Base-by-base conservation (phyloP, 2,797 vertebrate species). In the Megalops cyprinoides region DNA sequence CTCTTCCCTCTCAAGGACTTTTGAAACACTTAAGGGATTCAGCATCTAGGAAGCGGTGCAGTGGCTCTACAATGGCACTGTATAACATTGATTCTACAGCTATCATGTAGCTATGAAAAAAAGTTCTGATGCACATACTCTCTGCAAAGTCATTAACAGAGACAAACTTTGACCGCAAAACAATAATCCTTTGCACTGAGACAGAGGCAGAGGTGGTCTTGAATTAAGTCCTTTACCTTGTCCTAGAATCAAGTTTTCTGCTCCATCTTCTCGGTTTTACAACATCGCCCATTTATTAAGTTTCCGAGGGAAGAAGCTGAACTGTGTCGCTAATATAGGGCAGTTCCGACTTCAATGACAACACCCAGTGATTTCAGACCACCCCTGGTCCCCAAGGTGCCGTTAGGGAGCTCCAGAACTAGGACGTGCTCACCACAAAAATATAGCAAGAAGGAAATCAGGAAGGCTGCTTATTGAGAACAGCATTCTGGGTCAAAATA, bases 321-420 rank as follows among this genome's bases (percentile, higher is more conserved):
- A 90, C 89, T 89, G 89, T 90, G 88, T 85, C 85, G 80, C 84
- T 89, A 90, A 93, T 93, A 86, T 92, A 92, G 90, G 90, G 82
- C 92, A 88, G 88, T 83, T 86, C 77, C 80, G 85, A 87, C 89
- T 87, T 88, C 81, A 90, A 82, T 79, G 85, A 87, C 84, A 90
- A 85, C 87, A 85, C 81, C 65, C 83, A 82, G 74, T 53, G 39
- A 2, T n/a, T 82, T 74, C 12, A 28, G 79, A 76, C 55, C 76
- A 83, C 78, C 80, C n/a, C 51, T 8, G 4, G 20, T 90, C 91
- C 91, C 91, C 28, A 44, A 71, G 87, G 90, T 89, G 87, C 88
- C 86, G 87, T 88, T 89, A 92, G 91, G 92, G 90, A 92, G 92
- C 84, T 81, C 81, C 73, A 80, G 83, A 93, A 92, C 87, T 92